Conservation (phyloP, 2,888 invertebrate species). For the Sicus ferrugineus region DNA sequence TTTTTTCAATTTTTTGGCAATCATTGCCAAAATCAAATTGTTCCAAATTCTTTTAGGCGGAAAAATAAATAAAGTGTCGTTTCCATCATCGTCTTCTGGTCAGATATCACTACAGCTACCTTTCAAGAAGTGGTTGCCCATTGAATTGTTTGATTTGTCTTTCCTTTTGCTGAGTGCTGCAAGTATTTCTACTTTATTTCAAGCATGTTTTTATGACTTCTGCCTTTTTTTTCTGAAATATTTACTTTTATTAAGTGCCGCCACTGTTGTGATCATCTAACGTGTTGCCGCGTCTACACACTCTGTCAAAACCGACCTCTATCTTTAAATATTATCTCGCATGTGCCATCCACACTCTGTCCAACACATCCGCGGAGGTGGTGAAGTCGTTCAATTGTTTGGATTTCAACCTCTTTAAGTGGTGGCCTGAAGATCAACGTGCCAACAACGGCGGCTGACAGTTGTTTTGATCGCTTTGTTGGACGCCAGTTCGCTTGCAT, state of each 20-base stretch:
- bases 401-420: slow-evolving; percentile 23
- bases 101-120: slow-evolving; percentile 26
- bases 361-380: neutral
- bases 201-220: slow-evolving; percentile 8
- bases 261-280: slow-evolving; percentile 26
- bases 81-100: slow-evolving; percentile 31
- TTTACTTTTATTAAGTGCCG: slow-evolving; percentile 40
- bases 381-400: neutral
- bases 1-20: neutral
- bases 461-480: slow-evolving; percentile 27
- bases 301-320: neutral
- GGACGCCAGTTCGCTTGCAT: slow-evolving; percentile 4
- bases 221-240: neutral
- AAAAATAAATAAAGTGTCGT: slow-evolving; percentile 37
- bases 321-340: slow-evolving; percentile 37
- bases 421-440: slow-evolving; percentile 22
- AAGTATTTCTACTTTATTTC: neutral
- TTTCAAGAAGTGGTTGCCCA: neutral
- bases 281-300: neutral
- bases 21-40: neutral
- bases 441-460: slow-evolving; percentile 14
- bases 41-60: neutral
- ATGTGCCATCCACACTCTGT: slow-evolving; percentile 33
- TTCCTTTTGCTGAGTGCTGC: neutral
- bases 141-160: slow-evolving; percentile 31